Percentiles rank a stretch among this genome's conserved stretches.
Conservation (phyloP, 2,888 invertebrate genomes). For the Troides helena region DNA sequence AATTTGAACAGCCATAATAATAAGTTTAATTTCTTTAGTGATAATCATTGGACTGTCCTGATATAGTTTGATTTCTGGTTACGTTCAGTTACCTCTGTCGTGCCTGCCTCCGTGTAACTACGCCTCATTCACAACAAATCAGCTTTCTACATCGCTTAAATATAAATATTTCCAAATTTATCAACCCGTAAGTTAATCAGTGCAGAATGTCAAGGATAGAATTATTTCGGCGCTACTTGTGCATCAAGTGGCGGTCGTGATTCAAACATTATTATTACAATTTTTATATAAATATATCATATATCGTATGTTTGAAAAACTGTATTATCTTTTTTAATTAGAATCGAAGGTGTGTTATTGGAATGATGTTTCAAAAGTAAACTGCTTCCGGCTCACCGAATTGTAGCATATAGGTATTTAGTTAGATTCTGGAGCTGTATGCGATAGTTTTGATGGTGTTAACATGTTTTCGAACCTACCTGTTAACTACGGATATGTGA, state of each 20-base stretch:
- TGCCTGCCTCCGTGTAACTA: constrained; percentile 42
- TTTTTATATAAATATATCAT: not conserved
- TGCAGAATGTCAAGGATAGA: constrained; percentile 27
- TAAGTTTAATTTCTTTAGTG: not conserved
- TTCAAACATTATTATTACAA: constrained; percentile 20
- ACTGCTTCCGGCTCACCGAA: no score
- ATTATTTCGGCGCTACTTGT: constrained; percentile 8
- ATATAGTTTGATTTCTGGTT: not conserved
- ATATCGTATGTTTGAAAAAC: not conserved
- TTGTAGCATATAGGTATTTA: no score
- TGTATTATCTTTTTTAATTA: no score
- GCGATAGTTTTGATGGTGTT: no score
- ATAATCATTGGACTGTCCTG: not conserved
- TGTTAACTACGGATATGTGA: no score
- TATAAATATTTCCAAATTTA: constrained; percentile 47
- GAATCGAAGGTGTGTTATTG: no score
- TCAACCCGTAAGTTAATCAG: constrained; percentile 41
- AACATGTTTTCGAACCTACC: no score
- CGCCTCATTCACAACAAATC: constrained; percentile 42
- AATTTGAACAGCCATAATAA: not conserved
- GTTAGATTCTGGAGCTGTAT: no score
- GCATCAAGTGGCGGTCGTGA: constrained; percentile 15
- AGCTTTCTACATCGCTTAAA: constrained; percentile 60
- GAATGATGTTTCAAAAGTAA: not conserved
- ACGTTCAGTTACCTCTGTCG: constrained; percentile 22